Percentiles rank a stretch among this genome's conserved stretches.
Evolutionary conservation across 1,140 invertebrate species (phyloP).

Genomic region (Procambarus clarkii): DNA sequence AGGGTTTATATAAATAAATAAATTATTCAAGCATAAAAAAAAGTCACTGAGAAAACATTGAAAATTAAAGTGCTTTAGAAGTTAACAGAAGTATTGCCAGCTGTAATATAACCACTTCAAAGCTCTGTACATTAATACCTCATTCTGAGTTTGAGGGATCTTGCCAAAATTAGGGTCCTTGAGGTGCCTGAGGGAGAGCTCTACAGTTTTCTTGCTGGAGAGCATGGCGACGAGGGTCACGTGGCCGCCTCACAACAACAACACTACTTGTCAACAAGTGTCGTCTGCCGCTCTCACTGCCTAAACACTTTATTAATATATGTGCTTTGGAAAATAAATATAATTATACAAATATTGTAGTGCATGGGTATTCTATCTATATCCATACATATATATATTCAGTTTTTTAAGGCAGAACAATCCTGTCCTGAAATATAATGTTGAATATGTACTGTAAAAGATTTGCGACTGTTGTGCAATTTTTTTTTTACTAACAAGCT

Average conservation of each 20-base stretch:
- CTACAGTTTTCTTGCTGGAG: not conserved
- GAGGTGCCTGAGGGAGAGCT: constrained; percentile 25
- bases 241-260: not conserved
- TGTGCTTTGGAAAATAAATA: no score
- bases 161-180: constrained; percentile 30
- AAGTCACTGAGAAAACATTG: no score
- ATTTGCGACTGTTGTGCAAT: not conserved
- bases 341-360: no score
- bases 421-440: not conserved
- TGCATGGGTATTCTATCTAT: no score
- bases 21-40: no score
- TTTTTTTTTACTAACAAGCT: not conserved
- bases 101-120: not conserved
- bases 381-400: not conserved
- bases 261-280: not conserved
- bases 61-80: no score
- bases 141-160: constrained; percentile 19
- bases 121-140: not conserved
- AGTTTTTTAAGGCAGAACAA: not conserved
- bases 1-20: no score
- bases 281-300: not conserved
- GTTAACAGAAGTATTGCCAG: no score
- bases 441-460: not conserved
- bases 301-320: not conserved
- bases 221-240: not conserved